Conservation (phyloP, 1,140 invertebrate genomes). For the Aculops lycopersici region DNA sequence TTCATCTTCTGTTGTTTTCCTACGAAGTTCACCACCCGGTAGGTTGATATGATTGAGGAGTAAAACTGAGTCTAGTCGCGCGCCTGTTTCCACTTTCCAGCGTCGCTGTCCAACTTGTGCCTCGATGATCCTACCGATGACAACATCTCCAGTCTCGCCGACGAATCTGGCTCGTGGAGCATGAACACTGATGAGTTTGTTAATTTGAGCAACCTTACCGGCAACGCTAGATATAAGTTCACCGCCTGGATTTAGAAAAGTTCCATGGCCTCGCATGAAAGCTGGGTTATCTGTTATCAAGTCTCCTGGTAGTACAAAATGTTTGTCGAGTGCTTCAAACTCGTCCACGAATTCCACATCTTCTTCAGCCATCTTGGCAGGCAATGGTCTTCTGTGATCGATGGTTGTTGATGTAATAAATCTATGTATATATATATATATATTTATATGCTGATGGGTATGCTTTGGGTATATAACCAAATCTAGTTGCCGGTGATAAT, state of each 20-base stretch:
- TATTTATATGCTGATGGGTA: neutral
- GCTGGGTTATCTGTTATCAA: slow-evolving; percentile 3
- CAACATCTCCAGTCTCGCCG: slow-evolving; percentile 79
- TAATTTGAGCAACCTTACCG: slow-evolving; percentile 66
- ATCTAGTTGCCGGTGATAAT: too few species aligned
- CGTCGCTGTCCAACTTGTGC: slow-evolving; percentile 43
- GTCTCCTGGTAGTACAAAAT: neutral
- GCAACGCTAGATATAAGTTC: slow-evolving; percentile 61
- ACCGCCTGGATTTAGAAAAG: slow-evolving; percentile 42
- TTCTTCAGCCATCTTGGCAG: slow-evolving; percentile 1
- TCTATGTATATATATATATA: neutral
- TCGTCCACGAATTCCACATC: neutral
- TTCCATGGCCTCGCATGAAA: slow-evolving; percentile 63
- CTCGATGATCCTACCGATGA: slow-evolving; percentile 70
- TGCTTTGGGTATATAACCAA: too few species aligned
- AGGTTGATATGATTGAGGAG: slow-evolving; percentile 75
- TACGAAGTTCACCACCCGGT: slow-evolving; percentile 69
- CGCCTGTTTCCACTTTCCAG: slow-evolving; percentile 83
- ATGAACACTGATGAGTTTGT: slow-evolving; percentile 61
- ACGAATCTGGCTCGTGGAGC: slow-evolving; percentile 44
- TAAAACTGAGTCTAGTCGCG: slow-evolving; percentile 53
- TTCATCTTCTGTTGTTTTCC: slow-evolving; percentile 79
- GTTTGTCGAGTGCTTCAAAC: neutral
- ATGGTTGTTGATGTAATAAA: neutral
- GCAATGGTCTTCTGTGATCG: neutral